Percentiles rank a stretch among this genome's conserved stretches.
Conservation (phyloP, 2,888 invertebrate species). For the Hirtodrosophila trivittata region DNA sequence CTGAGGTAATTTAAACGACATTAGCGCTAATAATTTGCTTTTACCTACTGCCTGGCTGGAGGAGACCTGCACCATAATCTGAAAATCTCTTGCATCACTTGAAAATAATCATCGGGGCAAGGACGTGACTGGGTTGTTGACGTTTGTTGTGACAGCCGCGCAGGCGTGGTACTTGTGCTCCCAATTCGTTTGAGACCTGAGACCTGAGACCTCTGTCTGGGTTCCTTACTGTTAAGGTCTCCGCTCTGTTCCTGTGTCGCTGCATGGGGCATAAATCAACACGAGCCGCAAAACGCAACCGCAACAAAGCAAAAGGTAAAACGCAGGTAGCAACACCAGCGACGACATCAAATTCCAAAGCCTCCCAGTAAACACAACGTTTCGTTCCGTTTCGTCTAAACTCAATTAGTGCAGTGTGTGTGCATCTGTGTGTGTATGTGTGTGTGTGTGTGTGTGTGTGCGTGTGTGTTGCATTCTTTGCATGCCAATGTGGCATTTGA, state of each 20-base stretch:
- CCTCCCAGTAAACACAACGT: constrained; percentile 42
- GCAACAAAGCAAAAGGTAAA: constrained; percentile 53
- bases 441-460: constrained; percentile 34
- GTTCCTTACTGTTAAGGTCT: constrained; percentile 39
- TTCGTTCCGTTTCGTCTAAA: constrained; percentile 53
- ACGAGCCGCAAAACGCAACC: constrained; percentile 57
- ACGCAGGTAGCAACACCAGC: constrained; percentile 62
- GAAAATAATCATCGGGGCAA: constrained; percentile 56
- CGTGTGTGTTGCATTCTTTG: constrained; percentile 66
- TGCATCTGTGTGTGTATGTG: constrained; percentile 16
- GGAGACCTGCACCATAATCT: constrained; percentile 39
- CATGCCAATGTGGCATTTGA: constrained; percentile 76
- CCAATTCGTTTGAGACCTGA: constrained; percentile 1
- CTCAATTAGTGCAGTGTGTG: constrained; percentile 64
- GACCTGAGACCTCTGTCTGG: constrained; percentile 13
- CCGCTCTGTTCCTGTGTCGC: constrained; percentile 37
- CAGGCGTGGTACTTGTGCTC: constrained; percentile 22
- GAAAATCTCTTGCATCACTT: constrained; percentile 57
- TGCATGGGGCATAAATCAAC: constrained; percentile 74
- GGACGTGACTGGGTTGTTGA: constrained; percentile 68
- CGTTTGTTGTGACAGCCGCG: constrained; percentile 67
- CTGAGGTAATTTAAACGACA: constrained; percentile 57
- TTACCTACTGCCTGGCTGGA: constrained; percentile 28
- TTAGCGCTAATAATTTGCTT: constrained; percentile 63
- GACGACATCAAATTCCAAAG: constrained; percentile 58